Evolutionary conservation across 2,888 invertebrate genomes (phyloP).

Genomic region (Plagiodera versicolora): DNA sequence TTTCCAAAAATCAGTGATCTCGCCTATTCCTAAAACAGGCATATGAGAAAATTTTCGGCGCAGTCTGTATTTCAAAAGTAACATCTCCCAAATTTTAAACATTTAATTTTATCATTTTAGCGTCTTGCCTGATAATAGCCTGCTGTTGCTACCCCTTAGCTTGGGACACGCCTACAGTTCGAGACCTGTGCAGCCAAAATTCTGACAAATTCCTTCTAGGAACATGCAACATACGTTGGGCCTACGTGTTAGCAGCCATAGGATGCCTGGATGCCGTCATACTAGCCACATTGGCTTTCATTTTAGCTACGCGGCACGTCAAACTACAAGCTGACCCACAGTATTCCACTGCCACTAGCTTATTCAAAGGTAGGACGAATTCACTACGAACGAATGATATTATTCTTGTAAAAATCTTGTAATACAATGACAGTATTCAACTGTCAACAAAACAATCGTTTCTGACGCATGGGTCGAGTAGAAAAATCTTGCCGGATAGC

Average conservation of each 20-base stretch:
- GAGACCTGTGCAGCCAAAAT: constrained; percentile 78
- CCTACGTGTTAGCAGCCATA: constrained; percentile 89
- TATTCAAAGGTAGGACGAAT: constrained; percentile 48
- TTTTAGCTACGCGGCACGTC: constrained; percentile 87
- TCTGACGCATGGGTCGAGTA: too few species aligned
- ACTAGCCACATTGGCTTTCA: constrained; percentile 87
- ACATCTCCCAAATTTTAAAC: too few species aligned
- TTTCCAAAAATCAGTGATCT: too few species aligned
- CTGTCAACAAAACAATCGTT: too few species aligned
- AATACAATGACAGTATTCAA: too few species aligned
- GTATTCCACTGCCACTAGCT: constrained; percentile 67
- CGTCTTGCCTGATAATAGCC: constrained; percentile 82
- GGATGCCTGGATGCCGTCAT: constrained; percentile 85
- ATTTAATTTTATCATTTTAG: constrained; percentile 59
- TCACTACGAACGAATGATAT: not conserved
- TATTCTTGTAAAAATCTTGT: too few species aligned
- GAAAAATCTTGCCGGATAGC: too few species aligned
- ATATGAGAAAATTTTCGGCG: too few species aligned
- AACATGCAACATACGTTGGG: constrained; percentile 89
- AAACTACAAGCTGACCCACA: constrained; percentile 79
- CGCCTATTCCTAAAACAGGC: too few species aligned
- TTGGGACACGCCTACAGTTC: constrained; percentile 83
- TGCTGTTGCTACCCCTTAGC: constrained; percentile 89
- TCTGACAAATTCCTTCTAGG: constrained; percentile 79
- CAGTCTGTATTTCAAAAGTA: too few species aligned